Base-by-base conservation (phyloP, 2,113 vertebrate species). In the Crotalus horridus region DNA sequence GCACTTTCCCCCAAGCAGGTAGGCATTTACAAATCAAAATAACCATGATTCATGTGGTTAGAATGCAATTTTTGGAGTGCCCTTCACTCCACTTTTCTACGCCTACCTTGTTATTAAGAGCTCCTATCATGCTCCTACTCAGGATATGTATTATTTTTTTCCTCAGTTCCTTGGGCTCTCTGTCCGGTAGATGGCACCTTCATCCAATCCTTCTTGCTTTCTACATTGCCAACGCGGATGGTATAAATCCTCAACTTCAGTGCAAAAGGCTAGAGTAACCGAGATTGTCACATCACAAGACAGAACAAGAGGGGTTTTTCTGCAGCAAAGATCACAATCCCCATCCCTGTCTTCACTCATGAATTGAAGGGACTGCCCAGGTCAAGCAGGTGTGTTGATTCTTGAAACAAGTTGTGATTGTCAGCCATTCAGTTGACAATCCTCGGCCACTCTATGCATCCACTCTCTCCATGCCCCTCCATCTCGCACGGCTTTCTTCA, bases 11-110 rank as follows among this genome's bases (percentile, higher is more conserved):
- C 96, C 92, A 92, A 92, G 96, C 92, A 96, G 95, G 96, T 95
- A 96, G 96, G 89, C 96, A 96, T 97, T 97, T 96, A 96, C 96
- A 97, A 97, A 96, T 96, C 96, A 97, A 97, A 97, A 96, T 97
- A 96, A 97, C 96, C 95, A 95, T 97, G 96, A 97, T 97, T 95
- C 88, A 0, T 91, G 93, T 92, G 94, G 95, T 95, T 94, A 94
- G 94, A 96, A 96, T 94, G 96, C 93, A 94, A 92, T 95, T 95
- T 95, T 94, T 89, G 74, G 87, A 92, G 89, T 93, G 94, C 93
- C 96, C 94, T 94, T 95, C 87, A 92, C 90, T 94, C 91, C 21
- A 89, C 94, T 94, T 95, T 93, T 92, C 59, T 53, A 58, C 88
- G 90, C 74, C 91, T 94, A 85, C 93, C 61, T 61, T 94, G 93